Conservation (phyloP, 1,140 invertebrate genomes). For the Brachionus koreanus region DNA sequence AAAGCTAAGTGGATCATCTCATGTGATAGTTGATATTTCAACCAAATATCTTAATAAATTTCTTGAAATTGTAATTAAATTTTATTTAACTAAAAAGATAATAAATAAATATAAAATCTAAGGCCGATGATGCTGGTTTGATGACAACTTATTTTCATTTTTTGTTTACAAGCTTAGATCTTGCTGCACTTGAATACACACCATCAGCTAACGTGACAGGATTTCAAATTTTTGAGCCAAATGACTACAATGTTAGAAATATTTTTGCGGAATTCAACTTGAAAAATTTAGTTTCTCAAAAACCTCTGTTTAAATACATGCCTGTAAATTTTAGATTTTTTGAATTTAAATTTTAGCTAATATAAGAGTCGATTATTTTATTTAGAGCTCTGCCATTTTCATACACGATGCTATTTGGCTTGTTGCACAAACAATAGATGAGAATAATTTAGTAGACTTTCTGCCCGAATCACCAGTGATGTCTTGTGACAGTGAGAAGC, state of each 20-base stretch:
- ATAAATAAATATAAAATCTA: neutral
- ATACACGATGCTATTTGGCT: slow-evolving; percentile 1
- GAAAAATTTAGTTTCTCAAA: slow-evolving; percentile 26
- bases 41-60: slow-evolving; percentile 35
- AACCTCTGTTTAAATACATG: slow-evolving; percentile 26
- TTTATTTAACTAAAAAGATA: neutral
- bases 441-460: neutral
- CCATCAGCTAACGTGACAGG: slow-evolving; percentile 36
- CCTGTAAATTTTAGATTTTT: neutral
- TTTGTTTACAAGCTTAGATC: slow-evolving; percentile 34
- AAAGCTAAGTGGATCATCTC: slow-evolving; percentile 31
- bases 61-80: slow-evolving; percentile 12
- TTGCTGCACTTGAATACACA: neutral
- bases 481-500: neutral
- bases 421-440: neutral
- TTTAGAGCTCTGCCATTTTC: slow-evolving; percentile 12
- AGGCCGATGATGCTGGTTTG: slow-evolving; percentile 21
- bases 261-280: slow-evolving; percentile 31
- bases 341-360: neutral
- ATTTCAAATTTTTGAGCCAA: slow-evolving; percentile 29
- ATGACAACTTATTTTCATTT: slow-evolving; percentile 43
- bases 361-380: neutral
- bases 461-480: neutral
- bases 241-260: neutral
- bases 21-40: neutral